Evolutionary conservation across 2,888 invertebrate species (phyloP).

Genomic region (Acronicta aceris): DNA sequence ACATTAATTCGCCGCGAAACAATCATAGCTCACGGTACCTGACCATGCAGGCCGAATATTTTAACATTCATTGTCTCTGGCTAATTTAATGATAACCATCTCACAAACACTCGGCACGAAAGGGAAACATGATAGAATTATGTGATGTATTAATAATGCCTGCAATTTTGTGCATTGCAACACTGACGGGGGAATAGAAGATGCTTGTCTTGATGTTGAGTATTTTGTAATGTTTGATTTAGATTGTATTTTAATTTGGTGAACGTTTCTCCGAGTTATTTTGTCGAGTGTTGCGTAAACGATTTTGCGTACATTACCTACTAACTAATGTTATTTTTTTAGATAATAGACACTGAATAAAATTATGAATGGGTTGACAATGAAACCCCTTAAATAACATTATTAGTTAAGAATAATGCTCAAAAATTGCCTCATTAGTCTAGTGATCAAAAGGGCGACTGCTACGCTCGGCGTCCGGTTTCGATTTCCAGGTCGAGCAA

Average conservation of each 20-base stretch:
- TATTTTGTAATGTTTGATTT: constrained; percentile 56
- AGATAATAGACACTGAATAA: neutral
- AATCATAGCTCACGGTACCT: constrained; percentile 66
- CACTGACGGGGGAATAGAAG: constrained; percentile 46
- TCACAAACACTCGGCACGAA: constrained; percentile 56
- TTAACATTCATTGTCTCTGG: constrained; percentile 69
- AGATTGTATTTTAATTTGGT: constrained; percentile 60
- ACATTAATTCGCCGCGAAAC: constrained; percentile 45
- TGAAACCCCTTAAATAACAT: too few species aligned
- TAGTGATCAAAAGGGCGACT: too few species aligned
- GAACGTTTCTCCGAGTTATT: constrained; percentile 23
- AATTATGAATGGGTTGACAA: too few species aligned
- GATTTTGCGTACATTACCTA: constrained; percentile 6
- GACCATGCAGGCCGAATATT: constrained; percentile 71
- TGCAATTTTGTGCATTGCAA: constrained; percentile 66
- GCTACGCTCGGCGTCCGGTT: too few species aligned
- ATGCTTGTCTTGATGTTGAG: constrained; percentile 55
- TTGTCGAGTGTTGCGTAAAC: constrained; percentile 22
- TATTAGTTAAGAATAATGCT: too few species aligned
- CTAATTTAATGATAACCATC: constrained; percentile 68
- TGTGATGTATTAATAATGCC: constrained; percentile 56
- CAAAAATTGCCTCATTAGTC: too few species aligned
- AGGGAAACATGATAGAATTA: constrained; percentile 62
- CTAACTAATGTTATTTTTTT: constrained; percentile 3
- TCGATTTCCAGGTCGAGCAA: too few species aligned